These are phyloP conservation scores for Monopis laevigella DNA, from an alignment of 2,888 invertebrate genomes.

Conservation along the genomic window DNA sequence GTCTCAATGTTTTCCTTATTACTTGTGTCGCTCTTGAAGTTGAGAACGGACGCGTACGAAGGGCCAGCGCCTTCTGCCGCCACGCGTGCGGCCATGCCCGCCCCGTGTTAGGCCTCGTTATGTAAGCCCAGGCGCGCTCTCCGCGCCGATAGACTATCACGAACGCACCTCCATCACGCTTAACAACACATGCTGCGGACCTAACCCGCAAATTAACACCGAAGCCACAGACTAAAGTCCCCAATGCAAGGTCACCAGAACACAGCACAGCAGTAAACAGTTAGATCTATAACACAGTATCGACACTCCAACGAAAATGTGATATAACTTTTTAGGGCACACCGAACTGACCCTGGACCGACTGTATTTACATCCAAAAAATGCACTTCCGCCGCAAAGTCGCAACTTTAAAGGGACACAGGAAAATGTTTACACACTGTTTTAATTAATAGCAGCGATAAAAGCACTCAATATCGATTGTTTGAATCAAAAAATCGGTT, in stretches of 20 bases:
- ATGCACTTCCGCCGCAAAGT: slow-evolving; percentile 58
- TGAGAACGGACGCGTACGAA: slow-evolving; percentile 78
- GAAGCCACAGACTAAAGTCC: slow-evolving; percentile 18
- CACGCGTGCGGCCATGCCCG: slow-evolving; percentile 67
- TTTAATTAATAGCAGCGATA: slow-evolving; percentile 37
- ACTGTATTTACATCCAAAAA: slow-evolving; percentile 65
- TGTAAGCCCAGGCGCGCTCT: slow-evolving; percentile 65
- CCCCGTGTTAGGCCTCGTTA: slow-evolving; percentile 59
- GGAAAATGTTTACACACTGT: slow-evolving; percentile 41
- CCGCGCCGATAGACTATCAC: slow-evolving; percentile 66
- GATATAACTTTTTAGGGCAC: slow-evolving; percentile 48
- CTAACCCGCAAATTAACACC: slow-evolving; percentile 41
- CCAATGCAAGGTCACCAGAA: slow-evolving; percentile 38
- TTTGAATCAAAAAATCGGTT: slow-evolving; percentile 44
- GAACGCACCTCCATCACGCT: slow-evolving; percentile 64
- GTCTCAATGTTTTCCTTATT: slow-evolving; percentile 69
- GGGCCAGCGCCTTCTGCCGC: slow-evolving; percentile 67
- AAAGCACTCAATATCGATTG: slow-evolving; percentile 40
- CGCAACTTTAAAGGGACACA: slow-evolving; percentile 46
- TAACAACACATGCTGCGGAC: slow-evolving; percentile 60
- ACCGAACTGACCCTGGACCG: slow-evolving; percentile 60
- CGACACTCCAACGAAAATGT: slow-evolving; percentile 38
- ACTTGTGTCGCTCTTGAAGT: slow-evolving; percentile 66
- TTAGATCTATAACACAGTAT: slow-evolving; percentile 8
- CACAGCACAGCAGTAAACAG: slow-evolving; percentile 13